Base-by-base conservation (phyloP, 2,113 vertebrate genomes). In the Tichodroma muraria region DNA sequence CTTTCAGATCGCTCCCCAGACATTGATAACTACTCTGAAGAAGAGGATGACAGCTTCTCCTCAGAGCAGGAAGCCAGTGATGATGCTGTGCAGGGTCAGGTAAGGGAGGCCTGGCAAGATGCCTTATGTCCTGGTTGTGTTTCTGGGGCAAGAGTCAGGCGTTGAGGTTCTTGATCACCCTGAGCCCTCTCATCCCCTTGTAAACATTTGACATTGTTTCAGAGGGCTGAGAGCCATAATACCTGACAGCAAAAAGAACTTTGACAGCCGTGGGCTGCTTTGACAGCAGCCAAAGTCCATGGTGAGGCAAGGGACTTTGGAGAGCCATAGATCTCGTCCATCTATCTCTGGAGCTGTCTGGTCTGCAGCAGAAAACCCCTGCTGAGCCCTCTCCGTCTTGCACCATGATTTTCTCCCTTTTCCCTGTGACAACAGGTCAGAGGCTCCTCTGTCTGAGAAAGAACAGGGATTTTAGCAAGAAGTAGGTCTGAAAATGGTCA, bases 61-160 rank as follows among this genome's bases (percentile, higher is more conserved):
- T 99, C 99, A 0, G 99, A 99, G 96, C 99, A 99, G 97, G 99
- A 99, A 94, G 99, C 99, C 96, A 99, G 99, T 0, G 99, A 99
- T 22, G 99, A 99, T 25, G 99, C 99, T 12, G 98, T 98, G 8
- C 99, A 98, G 87, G 98, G 97, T 50, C 99, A 99, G 98, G 99
- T 99, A 96, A 93, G 90, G 85, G 47, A 68, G 44, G 13, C 33
- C 31, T 83, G 47, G 21, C 52, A 85, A 52, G 27, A 40, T 66
- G 22, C 31, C 6, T 84, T 50, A 14, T 38, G 38, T 78, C n/a
- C n/a, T 81, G 38, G 6, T 78, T 14, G 23, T 15, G 6, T 81
- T 84, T 78, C 49, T 76, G 8, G 21, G 19, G 13, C 30, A 54
- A 33, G 40, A 70, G 22, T 60, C 52, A 53, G 28, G 5, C 8